These are phyloP conservation scores for Paragorgia papillata DNA, from an alignment of 92 coral and sea anemone species.

Conservation along the genomic window DNA sequence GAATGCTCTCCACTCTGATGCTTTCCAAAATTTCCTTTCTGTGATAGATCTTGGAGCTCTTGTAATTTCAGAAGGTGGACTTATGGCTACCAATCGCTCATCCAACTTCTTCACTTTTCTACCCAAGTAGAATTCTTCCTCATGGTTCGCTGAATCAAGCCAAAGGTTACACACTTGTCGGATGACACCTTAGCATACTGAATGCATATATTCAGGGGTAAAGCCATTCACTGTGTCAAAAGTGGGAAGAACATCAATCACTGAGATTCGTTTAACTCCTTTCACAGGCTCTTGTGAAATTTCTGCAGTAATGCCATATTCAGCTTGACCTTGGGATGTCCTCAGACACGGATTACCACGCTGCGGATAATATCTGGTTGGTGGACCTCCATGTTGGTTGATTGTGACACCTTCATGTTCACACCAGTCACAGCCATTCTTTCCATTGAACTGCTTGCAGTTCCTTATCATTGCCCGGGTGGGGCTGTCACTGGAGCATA, in stretches of 20 bases:
- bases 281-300: constrained; percentile 1
- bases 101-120: neutral
- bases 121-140: constrained; percentile 4
- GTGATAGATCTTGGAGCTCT: constrained; percentile 33
- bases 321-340: constrained; percentile 10
- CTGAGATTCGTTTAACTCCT: constrained; percentile 29
- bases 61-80: constrained; percentile 44
- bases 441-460: constrained; percentile 29
- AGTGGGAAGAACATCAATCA: constrained; percentile 29
- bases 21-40: constrained; percentile 8
- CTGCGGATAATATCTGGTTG: constrained; percentile 7
- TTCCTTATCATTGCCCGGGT: too few relatives aligned
- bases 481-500: constrained; percentile 18
- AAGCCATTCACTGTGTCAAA: constrained; percentile 17
- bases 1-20: constrained; percentile 48
- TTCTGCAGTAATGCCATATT: constrained; percentile 1
- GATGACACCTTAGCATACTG: constrained; percentile 29
- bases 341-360: constrained; percentile 24
- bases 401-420: constrained; percentile 17
- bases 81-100: constrained; percentile 15
- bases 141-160: constrained; percentile 24
- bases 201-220: constrained; percentile 34
- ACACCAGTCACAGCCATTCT: constrained; percentile 32
- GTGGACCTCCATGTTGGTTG: neutral
- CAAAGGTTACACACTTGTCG: constrained; percentile 5